Evolutionary conservation across 2,113 vertebrate species (phyloP), one percentile per base, ranked within the genome.

Genomic region (Sisor rabdophorus): DNA sequence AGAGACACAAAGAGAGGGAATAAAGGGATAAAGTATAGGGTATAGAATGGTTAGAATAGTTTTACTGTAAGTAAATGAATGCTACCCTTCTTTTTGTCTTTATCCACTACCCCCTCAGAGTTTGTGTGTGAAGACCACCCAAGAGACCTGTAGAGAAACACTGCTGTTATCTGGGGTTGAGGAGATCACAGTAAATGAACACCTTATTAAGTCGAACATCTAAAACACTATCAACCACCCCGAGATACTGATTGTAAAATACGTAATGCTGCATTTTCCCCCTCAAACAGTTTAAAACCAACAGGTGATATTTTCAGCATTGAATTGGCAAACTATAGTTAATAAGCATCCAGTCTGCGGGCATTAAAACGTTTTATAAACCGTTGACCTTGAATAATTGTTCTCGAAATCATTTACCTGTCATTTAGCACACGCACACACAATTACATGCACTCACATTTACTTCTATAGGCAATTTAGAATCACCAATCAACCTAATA

Each of bases 61-160:
- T 81, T 67, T 78, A 87, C 84, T 83, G 81, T 87, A 80, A 58
- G 68, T 85, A 83, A 87, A 85, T 87, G 79, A 85, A 87, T 81
- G 53, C 77, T 61, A 76, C 54, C 79, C 60, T 79, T 59, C 71
- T 71, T 28, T 85, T 83, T 88, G 82, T 88, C 78, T 83, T 15
- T 26, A 11, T 32, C 48, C 10, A 67, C 81, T 19, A 63, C 73
- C 32, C 67, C 70, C 76, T 69, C 58, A 11, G n/a, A 60, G 28
- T 68, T 8, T 24, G 56, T 56, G 28, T 65, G 68, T 70, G 71
- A 53, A 74, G 84, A 82, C 89, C 88, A 91, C 83, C 84, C 85
- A 73, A 81, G 82, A 82, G 54, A 28, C 72, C 75, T 75, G 71
- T 82, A 65, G 58, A 78, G 85, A 86, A 89, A 87, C 58, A 30